A percentile compares a stretch with the other conserved stretches of the same genome.
Conservation (phyloP, 2,797 vertebrate species). For the Eulemur rubriventer region DNA sequence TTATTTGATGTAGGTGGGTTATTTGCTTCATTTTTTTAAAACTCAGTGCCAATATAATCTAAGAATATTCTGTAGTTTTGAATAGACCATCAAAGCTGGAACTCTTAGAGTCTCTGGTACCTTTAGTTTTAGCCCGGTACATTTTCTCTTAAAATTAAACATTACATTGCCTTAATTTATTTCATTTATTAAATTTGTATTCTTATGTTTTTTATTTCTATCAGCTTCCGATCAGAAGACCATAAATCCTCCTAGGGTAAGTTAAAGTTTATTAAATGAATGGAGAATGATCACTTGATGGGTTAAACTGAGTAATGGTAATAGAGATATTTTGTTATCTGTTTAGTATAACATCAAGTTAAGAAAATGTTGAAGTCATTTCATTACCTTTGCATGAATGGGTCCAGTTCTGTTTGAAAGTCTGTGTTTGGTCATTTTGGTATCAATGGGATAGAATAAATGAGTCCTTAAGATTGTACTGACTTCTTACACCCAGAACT, state of each 20-base stretch:
- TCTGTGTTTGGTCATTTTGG: neutral
- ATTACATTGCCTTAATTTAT: neutral
- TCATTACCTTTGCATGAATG: constrained; percentile 40
- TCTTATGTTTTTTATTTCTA: constrained; percentile 66
- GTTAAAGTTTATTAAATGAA: constrained; percentile 83
- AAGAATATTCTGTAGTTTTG: neutral
- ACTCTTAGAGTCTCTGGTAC: neutral
- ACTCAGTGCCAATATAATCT: neutral
- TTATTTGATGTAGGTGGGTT: neutral
- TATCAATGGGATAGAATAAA: constrained; percentile 9
- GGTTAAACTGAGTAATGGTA: constrained; percentile 76
- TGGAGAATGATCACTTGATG: constrained; percentile 81
- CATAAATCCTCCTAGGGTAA: constrained; percentile 88
- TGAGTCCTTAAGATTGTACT: neutral
- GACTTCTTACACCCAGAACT: neutral
- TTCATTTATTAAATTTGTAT: constrained; percentile 45
- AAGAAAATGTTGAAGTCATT: constrained; percentile 80
- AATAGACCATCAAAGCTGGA: neutral
- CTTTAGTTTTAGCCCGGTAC: constrained; percentile 8
- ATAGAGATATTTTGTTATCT: constrained; percentile 78
- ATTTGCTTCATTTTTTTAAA: constrained; percentile 3
- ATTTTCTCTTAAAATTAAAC: constrained; percentile 61
- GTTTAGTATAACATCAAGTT: constrained; percentile 79
- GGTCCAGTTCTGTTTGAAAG: constrained; percentile 31
- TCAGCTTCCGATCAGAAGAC: constrained; percentile 86